Conservation (phyloP, 2,888 invertebrate genomes). For the Microctonus hyperodae region DNA sequence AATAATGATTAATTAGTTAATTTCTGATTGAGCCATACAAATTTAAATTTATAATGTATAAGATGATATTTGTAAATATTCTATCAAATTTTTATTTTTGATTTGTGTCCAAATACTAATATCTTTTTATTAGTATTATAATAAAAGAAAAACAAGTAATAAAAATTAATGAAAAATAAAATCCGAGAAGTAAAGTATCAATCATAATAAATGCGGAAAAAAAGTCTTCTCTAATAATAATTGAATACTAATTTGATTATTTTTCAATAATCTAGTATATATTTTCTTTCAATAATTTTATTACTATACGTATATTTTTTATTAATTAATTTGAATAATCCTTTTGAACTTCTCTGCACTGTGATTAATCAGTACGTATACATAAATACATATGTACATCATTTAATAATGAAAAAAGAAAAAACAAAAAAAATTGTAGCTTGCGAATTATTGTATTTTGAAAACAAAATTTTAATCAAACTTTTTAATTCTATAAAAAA, state of each 20-base stretch:
- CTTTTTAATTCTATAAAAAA: not conserved
- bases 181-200: not conserved
- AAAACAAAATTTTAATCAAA: too few relatives aligned
- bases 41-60: not conserved
- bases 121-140: not conserved
- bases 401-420: not conserved
- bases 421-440: not conserved
- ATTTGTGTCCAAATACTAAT: not conserved
- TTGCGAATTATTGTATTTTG: not conserved
- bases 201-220: not conserved
- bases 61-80: conserved; percentile 2
- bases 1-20: too few relatives aligned
- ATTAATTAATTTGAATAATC: conserved; percentile 6
- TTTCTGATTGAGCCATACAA: not conserved
- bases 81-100: not conserved
- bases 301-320: conserved; percentile 1
- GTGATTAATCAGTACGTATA: conserved; percentile 23
- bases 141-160: not conserved
- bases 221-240: not conserved
- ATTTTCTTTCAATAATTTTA: not conserved
- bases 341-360: conserved; percentile 24
- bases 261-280: not conserved
- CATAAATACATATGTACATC: conserved; percentile 6
- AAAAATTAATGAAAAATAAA: not conserved
- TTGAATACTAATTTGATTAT: not conserved